phyloP scores from a whole-genome alignment of 2,797 vertebrate genomes.

The Leuciscus waleckii region DNA sequence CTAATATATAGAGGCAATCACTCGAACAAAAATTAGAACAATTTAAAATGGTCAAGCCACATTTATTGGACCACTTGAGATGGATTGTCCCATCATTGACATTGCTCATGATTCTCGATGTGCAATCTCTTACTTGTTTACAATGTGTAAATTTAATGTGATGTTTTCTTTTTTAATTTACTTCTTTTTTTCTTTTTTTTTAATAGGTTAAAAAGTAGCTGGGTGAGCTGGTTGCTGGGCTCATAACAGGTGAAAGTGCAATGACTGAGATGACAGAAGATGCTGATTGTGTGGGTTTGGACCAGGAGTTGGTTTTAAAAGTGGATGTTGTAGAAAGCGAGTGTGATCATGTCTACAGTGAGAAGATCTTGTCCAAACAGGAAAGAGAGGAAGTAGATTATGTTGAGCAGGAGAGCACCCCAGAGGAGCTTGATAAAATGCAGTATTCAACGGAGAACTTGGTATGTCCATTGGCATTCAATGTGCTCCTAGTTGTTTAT shows the following conservation, averaged over 20 bases:
- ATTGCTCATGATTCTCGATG: not conserved
- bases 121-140: not conserved
- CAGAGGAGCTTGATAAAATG: constrained; percentile 48
- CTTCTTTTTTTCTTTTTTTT: not conserved
- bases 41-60: not conserved
- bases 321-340: constrained; percentile 24
- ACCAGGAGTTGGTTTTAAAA: constrained; percentile 21
- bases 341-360: not conserved
- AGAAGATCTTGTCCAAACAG: not conserved
- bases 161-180: not conserved
- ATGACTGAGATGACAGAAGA: constrained; percentile 38
- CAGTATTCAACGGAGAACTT: constrained; percentile 55
- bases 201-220: constrained; percentile 60
- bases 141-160: not conserved
- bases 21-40: not conserved
- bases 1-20: not conserved
- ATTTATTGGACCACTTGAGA: not conserved
- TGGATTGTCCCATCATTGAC: not conserved
- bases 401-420: constrained; percentile 12
- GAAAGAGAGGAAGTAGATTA: constrained; percentile 37
- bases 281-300: constrained; percentile 13
- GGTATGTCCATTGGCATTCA: constrained; percentile 29
- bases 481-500: constrained; percentile 53
- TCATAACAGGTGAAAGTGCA: constrained; percentile 55
- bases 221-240: constrained; percentile 57